Percentiles rank a stretch among this genome's conserved stretches.
phyloP scores from a whole-genome alignment of 2,113 vertebrate species.

The Seriola rivoliana region DNA sequence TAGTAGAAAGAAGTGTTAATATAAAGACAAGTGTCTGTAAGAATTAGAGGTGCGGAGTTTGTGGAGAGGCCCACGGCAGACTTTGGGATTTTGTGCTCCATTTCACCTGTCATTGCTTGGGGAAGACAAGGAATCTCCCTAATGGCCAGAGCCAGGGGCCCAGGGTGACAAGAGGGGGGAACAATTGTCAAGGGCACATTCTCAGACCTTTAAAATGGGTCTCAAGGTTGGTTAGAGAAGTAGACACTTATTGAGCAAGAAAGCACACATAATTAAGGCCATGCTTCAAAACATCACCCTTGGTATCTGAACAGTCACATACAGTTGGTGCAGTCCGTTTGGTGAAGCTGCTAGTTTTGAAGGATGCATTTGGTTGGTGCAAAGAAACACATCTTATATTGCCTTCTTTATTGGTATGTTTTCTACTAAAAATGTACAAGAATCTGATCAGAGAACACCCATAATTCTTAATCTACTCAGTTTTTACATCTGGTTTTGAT shows the following conservation, averaged over 20 bases:
- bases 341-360: conserved; percentile 25
- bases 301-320: conserved; percentile 20
- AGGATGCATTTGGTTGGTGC: background rate
- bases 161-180: conserved; percentile 46
- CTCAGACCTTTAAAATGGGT: conserved; percentile 68
- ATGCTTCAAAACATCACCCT: conserved; percentile 48
- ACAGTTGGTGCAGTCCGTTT: conserved; percentile 17
- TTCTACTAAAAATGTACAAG: background rate
- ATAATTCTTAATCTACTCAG: conserved; percentile 21
- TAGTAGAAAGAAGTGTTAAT: conserved; percentile 12
- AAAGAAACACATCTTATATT: background rate
- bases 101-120: conserved; percentile 81
- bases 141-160: conserved; percentile 73
- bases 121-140: conserved; percentile 73
- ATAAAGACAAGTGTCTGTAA: conserved; percentile 49
- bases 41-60: conserved; percentile 48
- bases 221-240: conserved; percentile 68
- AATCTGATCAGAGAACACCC: background rate
- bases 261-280: conserved; percentile 66
- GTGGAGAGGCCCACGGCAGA: conserved; percentile 45
- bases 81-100: conserved; percentile 79
- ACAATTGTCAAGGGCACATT: conserved; percentile 62
- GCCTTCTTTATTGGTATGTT: background rate
- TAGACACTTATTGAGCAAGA: conserved; percentile 67
- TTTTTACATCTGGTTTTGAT: conserved; percentile 27